Conservation (phyloP, 2,797 vertebrate genomes). For the Echeneis naucrates region DNA sequence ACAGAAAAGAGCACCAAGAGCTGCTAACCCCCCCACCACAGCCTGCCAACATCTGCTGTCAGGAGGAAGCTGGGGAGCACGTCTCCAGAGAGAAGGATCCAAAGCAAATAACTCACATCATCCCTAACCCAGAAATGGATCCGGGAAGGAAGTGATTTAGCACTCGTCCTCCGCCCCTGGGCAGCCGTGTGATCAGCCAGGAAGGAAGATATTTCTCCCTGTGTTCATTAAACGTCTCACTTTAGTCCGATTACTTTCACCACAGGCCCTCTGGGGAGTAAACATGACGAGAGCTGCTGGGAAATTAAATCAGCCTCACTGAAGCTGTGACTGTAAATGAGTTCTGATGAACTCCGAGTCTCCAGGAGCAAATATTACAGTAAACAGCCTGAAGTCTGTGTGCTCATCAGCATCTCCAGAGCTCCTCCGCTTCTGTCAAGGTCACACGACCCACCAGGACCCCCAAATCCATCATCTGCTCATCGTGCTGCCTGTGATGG, state of each 20-base stretch:
- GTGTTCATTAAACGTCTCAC: constrained; percentile 9
- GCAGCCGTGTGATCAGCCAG: neutral
- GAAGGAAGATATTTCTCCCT: constrained; percentile 17
- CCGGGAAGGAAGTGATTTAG: constrained; percentile 66
- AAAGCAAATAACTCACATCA: constrained; percentile 53
- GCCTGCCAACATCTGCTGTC: constrained; percentile 45
- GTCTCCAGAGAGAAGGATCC: constrained; percentile 39
- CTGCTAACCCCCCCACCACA: constrained; percentile 43
- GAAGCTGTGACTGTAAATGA: neutral
- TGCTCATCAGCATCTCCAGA: too few relatives aligned
- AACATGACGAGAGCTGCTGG: neutral
- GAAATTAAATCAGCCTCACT: neutral
- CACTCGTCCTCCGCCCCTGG: constrained; percentile 25
- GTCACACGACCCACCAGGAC: constrained; percentile 25
- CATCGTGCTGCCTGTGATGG: too few relatives aligned
- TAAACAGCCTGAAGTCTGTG: neutral
- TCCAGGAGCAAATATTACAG: too few relatives aligned
- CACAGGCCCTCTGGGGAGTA: neutral
- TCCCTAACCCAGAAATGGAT: constrained; percentile 45
- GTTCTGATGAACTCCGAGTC: neutral
- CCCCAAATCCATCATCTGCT: constrained; percentile 13
- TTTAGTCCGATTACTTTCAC: neutral
- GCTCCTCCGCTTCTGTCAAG: neutral
- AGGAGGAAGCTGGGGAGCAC: constrained; percentile 44
- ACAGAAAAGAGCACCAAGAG: constrained; percentile 20